Base-by-base conservation (phyloP, 2,113 vertebrate species). In the Rattus norvegicus region DNA sequence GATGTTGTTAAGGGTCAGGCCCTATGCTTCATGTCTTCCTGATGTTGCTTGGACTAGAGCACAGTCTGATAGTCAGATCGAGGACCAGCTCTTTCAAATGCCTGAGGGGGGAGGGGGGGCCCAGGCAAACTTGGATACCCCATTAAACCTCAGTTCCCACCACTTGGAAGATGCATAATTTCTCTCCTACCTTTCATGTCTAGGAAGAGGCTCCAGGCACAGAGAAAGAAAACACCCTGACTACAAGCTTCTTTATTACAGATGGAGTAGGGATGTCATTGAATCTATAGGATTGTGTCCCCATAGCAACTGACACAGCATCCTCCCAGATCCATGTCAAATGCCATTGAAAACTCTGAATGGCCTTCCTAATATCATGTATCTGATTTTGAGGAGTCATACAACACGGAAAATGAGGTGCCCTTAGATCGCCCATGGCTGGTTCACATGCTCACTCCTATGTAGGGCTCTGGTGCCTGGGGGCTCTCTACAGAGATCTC, bases 161-260 rank as follows among this genome's bases (percentile, higher is more conserved):
- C 33, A 17, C 39, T 54, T 16, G 7, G 76, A 12, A 12, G 39
- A 49, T 28, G 9, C 4, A 81, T 33, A 65, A 12, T 81, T 63
- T 91, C 59, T 54, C 28, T 79, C 2, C 13, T 30, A n/a, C 4
- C 63, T 83, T 39, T 59, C 75, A 77, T 52, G 8, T 67, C 52
- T 72, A 39, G 77, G 43, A 28, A 89, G 79, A 30, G 9, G 3
- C 30, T 70, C 70, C 36, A 54, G 24, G 12, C 1, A 30, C 2
- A 17, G 79, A 93, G 93, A 63, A 95, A 80, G 47, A 65, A 92
- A 93, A 85, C n/a, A 72, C 7, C 20, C 54, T 54, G 10, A n/a
- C n/a, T 67, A 61, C 7, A 61, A 16, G 24, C 22, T 87, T 84
- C 61, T 75, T 73, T 63, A 20, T 80, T 63, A 85, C 39, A n/a